Percentiles rank a stretch among this genome's conserved stretches.
phyloP scores from a whole-genome alignment of 2,797 vertebrate species.

The Selene dorsalis region DNA sequence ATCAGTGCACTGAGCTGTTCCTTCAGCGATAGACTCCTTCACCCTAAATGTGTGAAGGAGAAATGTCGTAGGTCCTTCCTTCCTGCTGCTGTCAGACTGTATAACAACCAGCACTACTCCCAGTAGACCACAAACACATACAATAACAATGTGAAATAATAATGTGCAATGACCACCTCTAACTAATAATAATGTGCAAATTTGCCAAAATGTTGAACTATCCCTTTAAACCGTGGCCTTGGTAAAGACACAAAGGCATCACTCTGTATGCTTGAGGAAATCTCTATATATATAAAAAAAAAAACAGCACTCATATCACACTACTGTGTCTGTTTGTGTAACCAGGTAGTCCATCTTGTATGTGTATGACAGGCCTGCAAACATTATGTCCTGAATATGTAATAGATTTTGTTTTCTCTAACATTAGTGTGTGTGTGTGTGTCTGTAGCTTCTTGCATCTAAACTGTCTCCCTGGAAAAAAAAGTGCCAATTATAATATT shows the following conservation, averaged over 20 bases:
- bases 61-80: no score
- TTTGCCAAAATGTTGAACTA: no score
- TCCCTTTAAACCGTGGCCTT: constrained; percentile 33
- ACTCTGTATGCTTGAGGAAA: constrained; percentile 39
- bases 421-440: not conserved
- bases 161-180: no score
- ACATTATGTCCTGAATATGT: constrained; percentile 58
- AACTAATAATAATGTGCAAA: no score
- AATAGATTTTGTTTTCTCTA: constrained; percentile 19
- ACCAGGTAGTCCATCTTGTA: constrained; percentile 46
- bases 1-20: no score
- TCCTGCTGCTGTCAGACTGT: no score
- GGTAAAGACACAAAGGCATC: constrained; percentile 29
- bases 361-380: constrained; percentile 52
- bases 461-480: constrained; percentile 62
- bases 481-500: constrained; percentile 85
- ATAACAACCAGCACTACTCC: no score
- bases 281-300: not conserved
- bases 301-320: constrained; percentile 26
- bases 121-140: no score
- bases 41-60: no score
- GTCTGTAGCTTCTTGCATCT: constrained; percentile 55
- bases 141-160: no score
- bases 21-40: no score
- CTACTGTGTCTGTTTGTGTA: constrained; percentile 55